Conservation (phyloP, 2,113 vertebrate genomes). For the Hippocampus abdominalis region DNA sequence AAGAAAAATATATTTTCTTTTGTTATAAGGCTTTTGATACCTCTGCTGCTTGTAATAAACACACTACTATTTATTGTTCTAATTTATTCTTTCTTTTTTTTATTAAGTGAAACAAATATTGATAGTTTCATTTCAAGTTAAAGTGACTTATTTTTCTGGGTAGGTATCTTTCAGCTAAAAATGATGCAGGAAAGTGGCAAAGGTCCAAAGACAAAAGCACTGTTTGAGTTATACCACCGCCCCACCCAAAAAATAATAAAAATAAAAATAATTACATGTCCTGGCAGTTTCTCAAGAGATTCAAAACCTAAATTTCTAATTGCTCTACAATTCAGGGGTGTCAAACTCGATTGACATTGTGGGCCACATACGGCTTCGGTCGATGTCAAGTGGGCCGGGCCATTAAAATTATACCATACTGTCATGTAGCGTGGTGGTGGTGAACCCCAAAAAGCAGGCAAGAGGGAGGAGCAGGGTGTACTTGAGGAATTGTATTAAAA, state of each 20-base stretch:
- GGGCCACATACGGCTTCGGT: too few relatives aligned
- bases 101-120: neutral
- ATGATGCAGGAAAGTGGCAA: neutral
- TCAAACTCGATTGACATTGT: too few relatives aligned
- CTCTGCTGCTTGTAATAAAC: slow-evolving; percentile 73
- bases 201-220: neutral
- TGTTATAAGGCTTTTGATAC: slow-evolving; percentile 51
- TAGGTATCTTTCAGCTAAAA: neutral
- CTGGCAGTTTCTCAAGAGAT: neutral
- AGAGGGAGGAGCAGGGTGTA: too few relatives aligned
- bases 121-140: neutral
- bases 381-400: too few relatives aligned
- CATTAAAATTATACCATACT: too few relatives aligned
- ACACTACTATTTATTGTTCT: slow-evolving; percentile 78
- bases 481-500: too few relatives aligned
- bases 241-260: too few relatives aligned
- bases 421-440: too few relatives aligned
- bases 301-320: neutral
- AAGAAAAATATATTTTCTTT: slow-evolving; percentile 33
- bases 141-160: neutral
- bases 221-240: neutral
- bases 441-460: too few relatives aligned
- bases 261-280: neutral
- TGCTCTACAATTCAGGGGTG: too few relatives aligned
- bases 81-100: slow-evolving; percentile 66